Conservation (phyloP, 53 echinoderm and acorn worm genomes). For the Astropecten irregularis region DNA sequence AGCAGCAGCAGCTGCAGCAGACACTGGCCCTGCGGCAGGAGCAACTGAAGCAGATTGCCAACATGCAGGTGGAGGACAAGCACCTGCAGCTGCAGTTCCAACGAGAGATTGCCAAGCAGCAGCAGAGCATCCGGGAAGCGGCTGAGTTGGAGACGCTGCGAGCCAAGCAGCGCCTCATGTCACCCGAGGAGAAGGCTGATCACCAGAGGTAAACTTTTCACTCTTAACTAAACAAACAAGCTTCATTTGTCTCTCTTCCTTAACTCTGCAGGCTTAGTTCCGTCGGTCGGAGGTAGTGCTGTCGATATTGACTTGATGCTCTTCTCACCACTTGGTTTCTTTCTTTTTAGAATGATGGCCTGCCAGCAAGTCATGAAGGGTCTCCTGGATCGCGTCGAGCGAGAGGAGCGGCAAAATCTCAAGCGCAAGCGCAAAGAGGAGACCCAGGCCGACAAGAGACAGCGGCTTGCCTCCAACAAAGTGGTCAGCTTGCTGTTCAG, state of each 20-base stretch:
- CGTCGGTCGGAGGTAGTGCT: too few relatives aligned
- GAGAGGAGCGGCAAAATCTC: slow-evolving; percentile 73
- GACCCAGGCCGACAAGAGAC: slow-evolving; percentile 76
- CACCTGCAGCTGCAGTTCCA: slow-evolving; percentile 74
- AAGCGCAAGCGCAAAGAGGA: slow-evolving; percentile 90
- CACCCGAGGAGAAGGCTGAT: slow-evolving; percentile 67
- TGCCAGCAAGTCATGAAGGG: slow-evolving; percentile 82
- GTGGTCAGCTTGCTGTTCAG: slow-evolving; percentile 66
- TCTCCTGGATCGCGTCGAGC: slow-evolving; percentile 89
- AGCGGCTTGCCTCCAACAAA: slow-evolving; percentile 63
- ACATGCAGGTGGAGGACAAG: slow-evolving; percentile 60
- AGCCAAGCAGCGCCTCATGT: slow-evolving; percentile 50
- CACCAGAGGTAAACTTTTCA: slow-evolving; percentile 80
- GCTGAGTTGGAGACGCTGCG: slow-evolving; percentile 55
- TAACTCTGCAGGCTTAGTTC: too few relatives aligned
- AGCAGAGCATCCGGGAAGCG: slow-evolving; percentile 57
- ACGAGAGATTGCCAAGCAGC: slow-evolving; percentile 62
- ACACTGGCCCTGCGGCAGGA: slow-evolving; percentile 29
- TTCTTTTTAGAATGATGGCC: slow-evolving; percentile 76
- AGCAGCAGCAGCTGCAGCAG: slow-evolving; percentile 37
- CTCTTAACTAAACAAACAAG: too few relatives aligned
- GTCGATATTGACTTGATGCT: too few relatives aligned
- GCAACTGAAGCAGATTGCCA: slow-evolving; percentile 44
- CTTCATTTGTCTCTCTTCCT: too few relatives aligned
- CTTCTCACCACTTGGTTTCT: too few relatives aligned